These are phyloP conservation scores for Poecile montanus DNA, from an alignment of 2,797 vertebrate species.

Conservation along the genomic window DNA sequence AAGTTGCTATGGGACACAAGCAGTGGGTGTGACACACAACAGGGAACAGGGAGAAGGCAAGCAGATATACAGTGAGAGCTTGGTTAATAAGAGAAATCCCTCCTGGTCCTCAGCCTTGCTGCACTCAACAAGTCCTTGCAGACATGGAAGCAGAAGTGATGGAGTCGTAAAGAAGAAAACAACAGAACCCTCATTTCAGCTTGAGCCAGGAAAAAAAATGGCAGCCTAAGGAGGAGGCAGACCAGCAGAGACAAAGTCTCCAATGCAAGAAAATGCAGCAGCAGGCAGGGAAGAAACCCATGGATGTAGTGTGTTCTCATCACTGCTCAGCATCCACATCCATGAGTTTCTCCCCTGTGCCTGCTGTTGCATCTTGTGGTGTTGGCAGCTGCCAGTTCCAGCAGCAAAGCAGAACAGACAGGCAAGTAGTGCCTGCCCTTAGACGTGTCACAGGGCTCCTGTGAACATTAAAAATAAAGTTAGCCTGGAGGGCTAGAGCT, in stretches of 20 bases:
- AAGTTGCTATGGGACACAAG: neutral
- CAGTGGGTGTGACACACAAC: accelerated
- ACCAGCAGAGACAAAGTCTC: neutral
- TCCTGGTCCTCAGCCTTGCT: neutral
- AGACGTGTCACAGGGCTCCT: neutral
- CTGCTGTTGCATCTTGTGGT: neutral
- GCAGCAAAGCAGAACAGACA: neutral
- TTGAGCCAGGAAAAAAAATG: neutral
- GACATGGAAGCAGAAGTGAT: neutral
- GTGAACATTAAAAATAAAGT: neutral
- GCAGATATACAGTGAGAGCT: neutral
- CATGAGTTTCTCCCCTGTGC: neutral
- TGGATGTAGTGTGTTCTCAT: neutral
- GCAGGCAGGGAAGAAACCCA: neutral
- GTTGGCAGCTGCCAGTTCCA: neutral
- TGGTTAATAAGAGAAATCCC: neutral
- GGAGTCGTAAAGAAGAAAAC: neutral
- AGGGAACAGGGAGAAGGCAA: neutral
- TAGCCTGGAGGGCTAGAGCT: neutral
- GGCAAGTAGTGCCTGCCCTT: neutral
- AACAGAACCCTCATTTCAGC: neutral
- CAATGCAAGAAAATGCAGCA: neutral
- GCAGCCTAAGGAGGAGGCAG: neutral
- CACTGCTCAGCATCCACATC: neutral
- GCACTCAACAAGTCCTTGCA: neutral